Conservation (phyloP, 1,140 invertebrate genomes). For the Anagrus nilaparvatae region DNA sequence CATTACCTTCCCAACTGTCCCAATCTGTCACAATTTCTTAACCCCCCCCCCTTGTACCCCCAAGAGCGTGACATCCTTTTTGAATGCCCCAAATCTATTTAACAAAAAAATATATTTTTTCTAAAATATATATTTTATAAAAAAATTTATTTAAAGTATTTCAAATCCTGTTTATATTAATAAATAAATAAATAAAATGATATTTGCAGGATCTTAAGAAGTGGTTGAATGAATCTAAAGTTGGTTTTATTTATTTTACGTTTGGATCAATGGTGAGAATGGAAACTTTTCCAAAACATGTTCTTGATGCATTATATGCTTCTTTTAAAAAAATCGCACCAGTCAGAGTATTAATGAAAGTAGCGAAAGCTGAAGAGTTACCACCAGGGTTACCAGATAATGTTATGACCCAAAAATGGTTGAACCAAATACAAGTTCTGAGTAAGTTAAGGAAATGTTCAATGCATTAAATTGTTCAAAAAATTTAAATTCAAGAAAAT, state of each 20-base stretch:
- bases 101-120: slow-evolving; percentile 45
- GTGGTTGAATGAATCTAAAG: slow-evolving; percentile 51
- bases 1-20: too few species aligned
- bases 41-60: too few species aligned
- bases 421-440: slow-evolving; percentile 53
- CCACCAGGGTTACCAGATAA: slow-evolving; percentile 44
- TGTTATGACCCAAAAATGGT: slow-evolving; percentile 49
- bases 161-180: too few species aligned
- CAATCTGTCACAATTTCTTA: too few species aligned
- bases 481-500: slow-evolving; percentile 27
- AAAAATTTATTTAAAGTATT: too few species aligned
- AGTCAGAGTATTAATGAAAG: slow-evolving; percentile 27
- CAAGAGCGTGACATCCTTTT: too few species aligned
- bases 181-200: too few species aligned
- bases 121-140: slow-evolving; percentile 38
- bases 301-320: slow-evolving; percentile 21
- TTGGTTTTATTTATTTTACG: slow-evolving; percentile 61
- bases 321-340: slow-evolving; percentile 25
- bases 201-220: slow-evolving; percentile 53
- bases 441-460: slow-evolving; percentile 44
- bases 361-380: slow-evolving; percentile 21
- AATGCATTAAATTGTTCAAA: slow-evolving; percentile 33
- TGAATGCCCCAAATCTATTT: slow-evolving; percentile 52
- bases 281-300: slow-evolving; percentile 36
- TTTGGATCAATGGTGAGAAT: slow-evolving; percentile 59